Percentiles rank a stretch among this genome's conserved stretches.
Evolutionary conservation across 2,113 vertebrate species (phyloP).

Genomic region (Vidua chalybeata): DNA sequence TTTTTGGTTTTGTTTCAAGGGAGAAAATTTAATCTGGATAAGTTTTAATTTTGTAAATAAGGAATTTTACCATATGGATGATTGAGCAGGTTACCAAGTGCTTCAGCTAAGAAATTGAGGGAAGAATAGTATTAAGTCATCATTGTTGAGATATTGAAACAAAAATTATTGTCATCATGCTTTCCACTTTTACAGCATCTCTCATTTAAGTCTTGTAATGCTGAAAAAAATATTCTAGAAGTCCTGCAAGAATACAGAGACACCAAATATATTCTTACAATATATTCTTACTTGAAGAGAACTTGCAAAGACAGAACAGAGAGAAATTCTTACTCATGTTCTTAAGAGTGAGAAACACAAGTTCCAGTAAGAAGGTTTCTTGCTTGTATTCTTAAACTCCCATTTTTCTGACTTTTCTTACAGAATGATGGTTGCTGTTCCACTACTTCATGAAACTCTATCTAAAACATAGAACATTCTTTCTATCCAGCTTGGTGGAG

Average conservation of each 20-base stretch:
- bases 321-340: background rate
- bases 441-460: background rate
- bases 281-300: background rate
- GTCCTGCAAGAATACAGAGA: background rate
- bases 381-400: background rate
- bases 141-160: background rate
- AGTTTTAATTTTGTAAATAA: conserved; percentile 8
- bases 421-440: background rate
- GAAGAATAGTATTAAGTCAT: background rate
- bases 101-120: background rate
- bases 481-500: background rate
- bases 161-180: background rate
- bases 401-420: background rate
- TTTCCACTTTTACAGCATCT: background rate
- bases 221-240: background rate
- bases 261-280: background rate
- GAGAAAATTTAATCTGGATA: background rate
- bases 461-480: background rate
- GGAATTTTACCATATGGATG: background rate
- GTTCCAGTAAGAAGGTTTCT: background rate
- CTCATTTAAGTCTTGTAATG: background rate
- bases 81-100: background rate
- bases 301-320: background rate
- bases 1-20: background rate
- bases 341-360: background rate